Conservation (phyloP, 2,797 vertebrate species). For the Enteromius thamalakanensis region DNA sequence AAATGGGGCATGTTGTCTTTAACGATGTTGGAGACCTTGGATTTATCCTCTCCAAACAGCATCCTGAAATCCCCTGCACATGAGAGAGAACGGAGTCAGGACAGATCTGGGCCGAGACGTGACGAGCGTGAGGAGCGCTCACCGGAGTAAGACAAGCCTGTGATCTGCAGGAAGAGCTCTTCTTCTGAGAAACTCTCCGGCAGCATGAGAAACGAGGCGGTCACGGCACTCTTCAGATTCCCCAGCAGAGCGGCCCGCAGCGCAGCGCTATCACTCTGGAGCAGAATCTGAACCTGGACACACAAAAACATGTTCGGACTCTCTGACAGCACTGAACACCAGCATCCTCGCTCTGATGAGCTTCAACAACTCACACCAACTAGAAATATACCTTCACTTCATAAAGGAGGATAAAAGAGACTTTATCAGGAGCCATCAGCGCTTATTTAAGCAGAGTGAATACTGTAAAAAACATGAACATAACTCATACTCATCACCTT, state of each 20-base stretch:
- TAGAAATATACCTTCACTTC: no score
- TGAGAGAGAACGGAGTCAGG: not conserved
- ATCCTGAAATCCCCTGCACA: conserved; percentile 92
- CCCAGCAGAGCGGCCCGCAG: conserved; percentile 83
- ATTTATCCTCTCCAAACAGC: conserved; percentile 92
- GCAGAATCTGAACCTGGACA: conserved; percentile 87
- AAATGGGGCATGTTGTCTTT: conserved; percentile 88
- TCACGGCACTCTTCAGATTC: conserved; percentile 91
- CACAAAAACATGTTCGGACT: not conserved
- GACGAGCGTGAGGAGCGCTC: conserved; percentile 3
- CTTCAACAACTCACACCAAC: no score
- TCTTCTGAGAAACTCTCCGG: conserved; percentile 94
- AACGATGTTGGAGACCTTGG: conserved; percentile 92
- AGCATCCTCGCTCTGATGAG: no score
- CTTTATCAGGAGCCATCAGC: no score
- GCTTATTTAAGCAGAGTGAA: no score
- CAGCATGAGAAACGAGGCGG: conserved; percentile 91
- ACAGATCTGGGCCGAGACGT: not conserved
- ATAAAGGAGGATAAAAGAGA: no score
- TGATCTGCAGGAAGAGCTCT: conserved; percentile 90
- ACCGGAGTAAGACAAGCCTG: conserved; percentile 94
- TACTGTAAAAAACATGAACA: no score
- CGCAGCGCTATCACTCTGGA: conserved; percentile 82
- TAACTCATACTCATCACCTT: no score
- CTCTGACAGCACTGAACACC: no score